Evolutionary conservation across 2,888 invertebrate species (phyloP), one percentile per base, ranked within the genome.

Genomic region (Diploptera punctata): DNA sequence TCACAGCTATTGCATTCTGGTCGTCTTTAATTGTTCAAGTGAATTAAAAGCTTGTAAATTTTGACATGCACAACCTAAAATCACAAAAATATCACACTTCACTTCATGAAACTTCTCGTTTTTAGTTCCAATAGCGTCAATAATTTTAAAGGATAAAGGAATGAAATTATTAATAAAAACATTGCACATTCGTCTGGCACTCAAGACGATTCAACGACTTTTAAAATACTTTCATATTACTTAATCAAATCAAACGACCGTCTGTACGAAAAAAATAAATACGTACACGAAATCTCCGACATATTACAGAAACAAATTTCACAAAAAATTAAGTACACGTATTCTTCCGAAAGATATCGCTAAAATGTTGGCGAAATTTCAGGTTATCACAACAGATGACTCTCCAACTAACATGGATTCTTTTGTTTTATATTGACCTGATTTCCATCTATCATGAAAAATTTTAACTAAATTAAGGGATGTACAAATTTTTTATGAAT

Each of bases 1-100:
- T 65, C 21, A 47, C 65, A 65, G 18, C 44, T 47, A 65, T 47
- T 47, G 44, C 26, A 65, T 47, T 65, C 29, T 26, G 26, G 13
- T n/a, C n/a, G 3, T 47, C 16, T n/a, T 16, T 24, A 19, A 3
- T n/a, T 24, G 57, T 13, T 57, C 31, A 18, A 57, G n/a, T 10
- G 29, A n/a, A 3, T 24, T 13, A 3, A 3, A 1, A 57, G 13
- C 24, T 13, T 29, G 18, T 26, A 54, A 7, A 33, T 16, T n/a
- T 31, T 57, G 57, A 57, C n/a, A 29, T 24, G 4, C 24, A 31
- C n/a, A n/a, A n/a, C n/a, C 10, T 10, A 47, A n/a, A n/a, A 47
- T 47, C n/a, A n/a, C n/a, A n/a, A n/a, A n/a, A n/a, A n/a, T n/a
- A n/a, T n/a, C 47, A 47, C 47, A 47, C 33, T 57, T 29, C 57